phyloP scores from a whole-genome alignment of 2,113 vertebrate genomes.

The Turdus rufiventris region DNA sequence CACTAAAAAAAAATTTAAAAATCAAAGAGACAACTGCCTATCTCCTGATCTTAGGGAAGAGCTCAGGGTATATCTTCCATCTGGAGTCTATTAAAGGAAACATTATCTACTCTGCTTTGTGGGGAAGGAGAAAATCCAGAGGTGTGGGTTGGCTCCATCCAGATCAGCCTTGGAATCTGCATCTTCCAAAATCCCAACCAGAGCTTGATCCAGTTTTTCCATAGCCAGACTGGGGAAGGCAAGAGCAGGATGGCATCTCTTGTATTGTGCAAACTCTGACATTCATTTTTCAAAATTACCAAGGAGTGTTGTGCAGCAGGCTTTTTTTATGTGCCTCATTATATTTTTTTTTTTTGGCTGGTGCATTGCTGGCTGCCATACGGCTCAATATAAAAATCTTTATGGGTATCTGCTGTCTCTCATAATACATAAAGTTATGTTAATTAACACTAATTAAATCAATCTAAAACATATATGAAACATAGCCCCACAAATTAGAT shows the following conservation, averaged over 20 bases:
- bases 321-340: conserved; percentile 21
- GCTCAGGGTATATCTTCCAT: not conserved
- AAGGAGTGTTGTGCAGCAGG: conserved; percentile 20
- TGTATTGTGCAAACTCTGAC: conserved; percentile 9
- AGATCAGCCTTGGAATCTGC: not conserved
- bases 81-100: not conserved
- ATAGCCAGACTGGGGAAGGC: not conserved
- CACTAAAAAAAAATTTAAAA: not conserved
- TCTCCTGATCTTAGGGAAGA: not conserved
- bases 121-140: not conserved
- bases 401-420: conserved; percentile 47
- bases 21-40: not conserved
- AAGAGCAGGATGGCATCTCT: not conserved
- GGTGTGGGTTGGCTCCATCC: not conserved
- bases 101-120: not conserved
- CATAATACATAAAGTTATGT: conserved; percentile 30
- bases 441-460: conserved; percentile 20
- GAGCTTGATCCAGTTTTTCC: not conserved
- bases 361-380: conserved; percentile 29
- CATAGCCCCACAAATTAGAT: not conserved
- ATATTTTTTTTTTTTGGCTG: conserved; percentile 50
- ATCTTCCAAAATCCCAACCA: not conserved
- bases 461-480: conserved; percentile 5
- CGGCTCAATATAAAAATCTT: conserved; percentile 20
- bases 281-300: conserved; percentile 24